Evolutionary conservation across 2,113 vertebrate genomes (phyloP).

Genomic region (Alethe castanea): DNA sequence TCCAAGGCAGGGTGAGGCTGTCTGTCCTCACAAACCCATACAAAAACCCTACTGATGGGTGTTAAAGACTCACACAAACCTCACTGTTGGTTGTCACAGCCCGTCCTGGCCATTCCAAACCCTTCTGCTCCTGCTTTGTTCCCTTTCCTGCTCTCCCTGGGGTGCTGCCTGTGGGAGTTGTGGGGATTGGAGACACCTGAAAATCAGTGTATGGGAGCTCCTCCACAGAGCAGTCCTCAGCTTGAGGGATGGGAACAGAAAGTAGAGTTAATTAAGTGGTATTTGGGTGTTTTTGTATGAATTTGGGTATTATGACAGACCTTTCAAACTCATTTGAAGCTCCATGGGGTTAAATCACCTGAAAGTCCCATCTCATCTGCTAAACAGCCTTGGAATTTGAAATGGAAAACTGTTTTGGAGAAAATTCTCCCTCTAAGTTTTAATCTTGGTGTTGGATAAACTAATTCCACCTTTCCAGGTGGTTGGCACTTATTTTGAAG

Average conservation of each 20-base stretch:
- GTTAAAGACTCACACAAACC: no score
- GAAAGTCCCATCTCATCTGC: fast-evolving
- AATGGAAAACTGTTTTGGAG: background rate
- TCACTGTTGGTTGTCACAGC: no score
- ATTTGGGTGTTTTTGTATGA: background rate
- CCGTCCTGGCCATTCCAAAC: no score
- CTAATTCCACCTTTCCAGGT: background rate
- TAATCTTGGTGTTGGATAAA: background rate
- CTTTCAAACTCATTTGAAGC: no score
- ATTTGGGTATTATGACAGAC: background rate
- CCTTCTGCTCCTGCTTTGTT: background rate
- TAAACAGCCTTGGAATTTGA: background rate
- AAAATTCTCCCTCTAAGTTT: background rate
- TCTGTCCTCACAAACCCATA: no score
- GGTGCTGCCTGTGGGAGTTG: fast-evolving
- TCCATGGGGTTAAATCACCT: background rate
- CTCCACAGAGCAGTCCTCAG: background rate
- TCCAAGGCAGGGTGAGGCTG: no score
- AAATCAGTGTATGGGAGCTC: background rate
- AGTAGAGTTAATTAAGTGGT: background rate
- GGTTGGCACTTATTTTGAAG: background rate
- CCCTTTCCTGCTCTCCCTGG: background rate
- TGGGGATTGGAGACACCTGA: no score
- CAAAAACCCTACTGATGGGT: no score
- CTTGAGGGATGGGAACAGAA: background rate